These are phyloP conservation scores for Lycia hirtaria DNA, from an alignment of 2,888 invertebrate species.

Conservation along the genomic window DNA sequence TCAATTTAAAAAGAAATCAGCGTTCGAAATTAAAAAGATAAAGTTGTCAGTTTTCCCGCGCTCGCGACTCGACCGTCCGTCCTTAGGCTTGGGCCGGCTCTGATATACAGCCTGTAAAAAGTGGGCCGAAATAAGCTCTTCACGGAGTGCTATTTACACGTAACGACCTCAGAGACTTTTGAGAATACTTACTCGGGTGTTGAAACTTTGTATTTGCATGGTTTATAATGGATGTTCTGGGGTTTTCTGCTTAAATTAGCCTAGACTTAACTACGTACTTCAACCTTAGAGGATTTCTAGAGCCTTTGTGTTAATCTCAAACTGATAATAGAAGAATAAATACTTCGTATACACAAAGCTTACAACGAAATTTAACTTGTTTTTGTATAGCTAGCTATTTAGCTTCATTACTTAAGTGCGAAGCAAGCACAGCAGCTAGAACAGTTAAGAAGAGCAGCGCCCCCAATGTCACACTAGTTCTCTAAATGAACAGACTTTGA, in stretches of 20 bases:
- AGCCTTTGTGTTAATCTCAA: too few relatives aligned
- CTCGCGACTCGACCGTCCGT: slow-evolving; percentile 52
- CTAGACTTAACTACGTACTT: neutral
- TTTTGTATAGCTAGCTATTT: too few relatives aligned
- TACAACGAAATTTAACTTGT: too few relatives aligned
- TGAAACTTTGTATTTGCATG: slow-evolving; percentile 9
- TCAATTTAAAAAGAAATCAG: slow-evolving; percentile 31
- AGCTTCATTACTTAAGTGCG: too few relatives aligned
- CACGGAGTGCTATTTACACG: slow-evolving; percentile 51
- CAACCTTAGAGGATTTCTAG: neutral
- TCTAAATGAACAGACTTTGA: too few relatives aligned
- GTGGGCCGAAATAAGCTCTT: slow-evolving; percentile 51
- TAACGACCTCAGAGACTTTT: slow-evolving; percentile 39
- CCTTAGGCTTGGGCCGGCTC: slow-evolving; percentile 61
- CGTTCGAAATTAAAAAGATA: slow-evolving; percentile 45
- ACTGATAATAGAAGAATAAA: too few relatives aligned
- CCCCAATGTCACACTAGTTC: too few relatives aligned
- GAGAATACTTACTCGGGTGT: slow-evolving; percentile 9
- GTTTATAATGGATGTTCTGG: neutral
- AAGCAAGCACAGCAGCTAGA: too few relatives aligned
- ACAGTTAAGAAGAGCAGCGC: too few relatives aligned
- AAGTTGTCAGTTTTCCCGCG: slow-evolving; percentile 42
- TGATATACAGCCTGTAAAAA: slow-evolving; percentile 59
- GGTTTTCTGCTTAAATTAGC: neutral
- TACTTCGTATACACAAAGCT: too few relatives aligned